A percentile compares a stretch with the other conserved stretches of the same genome.
phyloP scores from a whole-genome alignment of 2,797 vertebrate genomes.

The Hipposideros larvatus region DNA sequence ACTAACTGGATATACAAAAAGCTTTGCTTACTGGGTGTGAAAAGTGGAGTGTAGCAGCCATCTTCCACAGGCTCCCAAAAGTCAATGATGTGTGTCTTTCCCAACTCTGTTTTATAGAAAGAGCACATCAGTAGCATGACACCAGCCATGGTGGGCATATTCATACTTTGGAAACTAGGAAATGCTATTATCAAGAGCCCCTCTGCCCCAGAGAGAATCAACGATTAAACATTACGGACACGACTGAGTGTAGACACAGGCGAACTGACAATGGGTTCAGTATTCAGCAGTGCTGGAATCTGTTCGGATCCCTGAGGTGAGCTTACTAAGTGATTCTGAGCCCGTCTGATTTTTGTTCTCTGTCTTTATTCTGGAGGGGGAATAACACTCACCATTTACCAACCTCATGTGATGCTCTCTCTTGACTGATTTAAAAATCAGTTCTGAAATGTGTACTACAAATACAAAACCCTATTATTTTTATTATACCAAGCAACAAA shows the following conservation, averaged over 20 bases:
- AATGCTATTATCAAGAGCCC: not conserved
- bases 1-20: not conserved
- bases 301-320: not conserved
- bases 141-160: not conserved
- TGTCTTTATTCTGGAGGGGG: not conserved
- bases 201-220: not conserved
- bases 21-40: not conserved
- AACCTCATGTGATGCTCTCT: not conserved
- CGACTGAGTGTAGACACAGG: not conserved
- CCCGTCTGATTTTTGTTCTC: not conserved
- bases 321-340: not conserved
- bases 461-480: not conserved
- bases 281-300: not conserved
- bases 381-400: not conserved
- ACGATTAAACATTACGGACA: not conserved
- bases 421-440: not conserved
- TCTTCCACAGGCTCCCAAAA: rapidly evolving
- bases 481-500: not conserved
- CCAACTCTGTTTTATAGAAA: not conserved
- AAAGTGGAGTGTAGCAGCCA: not conserved
- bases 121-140: not conserved
- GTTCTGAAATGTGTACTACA: not conserved
- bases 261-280: not conserved
- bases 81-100: not conserved
- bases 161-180: not conserved